phyloP scores from a whole-genome alignment of 2,888 invertebrate genomes.

The Pollenia angustigena region DNA sequence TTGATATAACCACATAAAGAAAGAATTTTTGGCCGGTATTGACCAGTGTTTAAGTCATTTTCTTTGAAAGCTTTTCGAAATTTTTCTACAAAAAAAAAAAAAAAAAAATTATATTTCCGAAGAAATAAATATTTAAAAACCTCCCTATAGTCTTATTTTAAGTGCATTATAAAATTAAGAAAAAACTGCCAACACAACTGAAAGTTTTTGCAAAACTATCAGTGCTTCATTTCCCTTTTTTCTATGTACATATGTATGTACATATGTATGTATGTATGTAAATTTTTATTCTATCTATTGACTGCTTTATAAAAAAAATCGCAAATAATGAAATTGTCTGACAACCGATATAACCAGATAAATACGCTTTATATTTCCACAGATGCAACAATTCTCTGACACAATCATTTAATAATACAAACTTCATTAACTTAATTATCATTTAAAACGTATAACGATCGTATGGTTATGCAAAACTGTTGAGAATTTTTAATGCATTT shows the following conservation, averaged over 20 bases:
- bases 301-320: not conserved
- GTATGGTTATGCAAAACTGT: not conserved
- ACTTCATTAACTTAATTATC: conserved; percentile 27
- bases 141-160: too few relatives aligned
- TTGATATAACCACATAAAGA: too few relatives aligned
- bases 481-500: conserved; percentile 39
- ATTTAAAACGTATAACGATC: conserved; percentile 11
- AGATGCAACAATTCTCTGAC: not conserved
- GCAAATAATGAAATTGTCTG: conserved; percentile 14
- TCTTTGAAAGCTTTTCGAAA: too few relatives aligned
- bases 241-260: too few relatives aligned
- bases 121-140: too few relatives aligned
- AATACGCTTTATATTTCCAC: not conserved
- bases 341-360: conserved; percentile 16
- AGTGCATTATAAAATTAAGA: too few relatives aligned
- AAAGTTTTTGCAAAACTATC: too few relatives aligned
- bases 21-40: too few relatives aligned
- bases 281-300: not conserved
- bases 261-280: too few relatives aligned
- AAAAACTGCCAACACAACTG: not conserved
- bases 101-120: too few relatives aligned
- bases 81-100: too few relatives aligned
- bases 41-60: too few relatives aligned
- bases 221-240: not conserved
- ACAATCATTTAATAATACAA: conserved; percentile 14